A percentile compares a stretch with the other conserved stretches of the same genome.
These are phyloP conservation scores for Liodrosophila aerea DNA, from an alignment of 2,888 invertebrate genomes.

Conservation along the genomic window DNA sequence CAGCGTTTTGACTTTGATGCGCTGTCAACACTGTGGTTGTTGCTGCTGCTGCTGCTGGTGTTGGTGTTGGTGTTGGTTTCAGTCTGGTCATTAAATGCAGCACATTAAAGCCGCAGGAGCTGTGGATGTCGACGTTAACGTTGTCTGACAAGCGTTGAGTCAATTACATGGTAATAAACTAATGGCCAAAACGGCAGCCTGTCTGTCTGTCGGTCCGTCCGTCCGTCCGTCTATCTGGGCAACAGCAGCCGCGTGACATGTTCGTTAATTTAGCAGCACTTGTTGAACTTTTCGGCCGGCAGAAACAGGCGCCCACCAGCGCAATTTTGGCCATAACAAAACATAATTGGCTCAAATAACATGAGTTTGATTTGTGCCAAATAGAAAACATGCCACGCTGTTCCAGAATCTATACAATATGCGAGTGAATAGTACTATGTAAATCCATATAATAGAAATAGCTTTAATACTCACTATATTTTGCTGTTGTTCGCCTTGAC, in stretches of 20 bases:
- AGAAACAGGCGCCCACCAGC: constrained; percentile 32
- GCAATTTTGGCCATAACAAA: constrained; percentile 10
- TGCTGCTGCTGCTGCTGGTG: constrained; percentile 31
- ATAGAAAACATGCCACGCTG: neutral
- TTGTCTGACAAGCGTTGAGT: constrained; percentile 74
- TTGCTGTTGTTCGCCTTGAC: constrained; percentile 3
- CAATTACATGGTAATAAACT: constrained; percentile 79
- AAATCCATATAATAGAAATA: no score
- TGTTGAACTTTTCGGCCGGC: constrained; percentile 66
- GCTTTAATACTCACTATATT: neutral
- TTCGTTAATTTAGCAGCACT: constrained; percentile 68
- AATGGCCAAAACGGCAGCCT: constrained; percentile 56
- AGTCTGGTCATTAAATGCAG: constrained; percentile 71
- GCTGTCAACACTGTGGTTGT: constrained; percentile 40
- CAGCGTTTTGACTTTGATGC: constrained; percentile 64
- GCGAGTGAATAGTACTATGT: neutral
- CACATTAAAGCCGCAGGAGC: constrained; percentile 78
- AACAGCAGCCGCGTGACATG: constrained; percentile 53
- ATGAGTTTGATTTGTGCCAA: constrained; percentile 20
- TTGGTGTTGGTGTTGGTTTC: constrained; percentile 50
- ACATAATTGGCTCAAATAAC: constrained; percentile 57
- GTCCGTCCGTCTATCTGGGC: constrained; percentile 17
- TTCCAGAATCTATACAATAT: constrained; percentile 2
- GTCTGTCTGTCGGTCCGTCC: constrained; percentile 11
- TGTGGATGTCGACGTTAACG: constrained; percentile 32